Evolutionary conservation across 2,113 vertebrate species (phyloP).

Genomic region (Hippocampus zosterae): DNA sequence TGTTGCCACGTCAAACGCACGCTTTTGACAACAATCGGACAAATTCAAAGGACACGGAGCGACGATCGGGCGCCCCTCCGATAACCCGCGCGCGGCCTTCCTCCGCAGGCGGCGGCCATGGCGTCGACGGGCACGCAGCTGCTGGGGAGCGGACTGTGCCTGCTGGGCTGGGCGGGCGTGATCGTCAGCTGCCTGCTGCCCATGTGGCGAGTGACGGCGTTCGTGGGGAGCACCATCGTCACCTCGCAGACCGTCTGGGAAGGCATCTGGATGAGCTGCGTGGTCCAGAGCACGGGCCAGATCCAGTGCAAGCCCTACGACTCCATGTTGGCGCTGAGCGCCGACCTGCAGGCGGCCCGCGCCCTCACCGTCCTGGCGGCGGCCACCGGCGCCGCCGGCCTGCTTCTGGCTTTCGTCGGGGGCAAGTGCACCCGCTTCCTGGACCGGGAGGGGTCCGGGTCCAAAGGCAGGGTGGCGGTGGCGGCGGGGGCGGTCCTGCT

Average conservation of each 20-base stretch:
- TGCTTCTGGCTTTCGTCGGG: constrained; percentile 78
- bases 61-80: no score
- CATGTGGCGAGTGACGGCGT: constrained; percentile 87
- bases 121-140: constrained; percentile 84
- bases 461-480: constrained; percentile 77
- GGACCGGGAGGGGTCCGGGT: constrained; percentile 61
- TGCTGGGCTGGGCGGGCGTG: constrained; percentile 82
- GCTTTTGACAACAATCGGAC: no score
- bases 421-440: constrained; percentile 92
- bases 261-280: constrained; percentile 93
- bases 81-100: neutral
- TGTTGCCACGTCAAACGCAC: no score
- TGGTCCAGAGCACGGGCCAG: constrained; percentile 88
- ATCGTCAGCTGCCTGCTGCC: constrained; percentile 81
- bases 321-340: constrained; percentile 76
- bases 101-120: constrained; percentile 63
- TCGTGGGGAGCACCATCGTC: constrained; percentile 85
- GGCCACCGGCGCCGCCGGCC: constrained; percentile 67
- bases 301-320: constrained; percentile 87
- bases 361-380: constrained; percentile 78
- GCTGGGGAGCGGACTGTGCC: constrained; percentile 78
- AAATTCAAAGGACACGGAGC: no score
- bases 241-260: constrained; percentile 85
- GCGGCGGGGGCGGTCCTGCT: constrained; percentile 74
- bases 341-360: constrained; percentile 83